Conservation (phyloP, 2,113 vertebrate species). For the Limnothrissa miodon region DNA sequence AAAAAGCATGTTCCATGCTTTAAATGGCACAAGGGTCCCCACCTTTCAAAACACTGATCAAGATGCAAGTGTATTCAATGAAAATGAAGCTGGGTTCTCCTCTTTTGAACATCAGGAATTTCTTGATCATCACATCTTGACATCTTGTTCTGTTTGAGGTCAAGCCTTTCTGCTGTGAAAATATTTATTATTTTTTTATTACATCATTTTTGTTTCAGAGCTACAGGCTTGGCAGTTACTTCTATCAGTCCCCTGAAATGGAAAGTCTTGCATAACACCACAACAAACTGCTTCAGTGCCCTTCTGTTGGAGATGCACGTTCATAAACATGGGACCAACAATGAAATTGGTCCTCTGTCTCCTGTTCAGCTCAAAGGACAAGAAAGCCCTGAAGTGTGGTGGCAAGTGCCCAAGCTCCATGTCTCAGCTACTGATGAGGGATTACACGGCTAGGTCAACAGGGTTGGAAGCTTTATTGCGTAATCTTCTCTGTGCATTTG, state of each 20-base stretch:
- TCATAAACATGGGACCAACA: neutral
- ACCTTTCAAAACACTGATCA: neutral
- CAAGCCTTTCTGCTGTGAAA: neutral
- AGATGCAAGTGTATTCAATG: neutral
- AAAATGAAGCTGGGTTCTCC: neutral
- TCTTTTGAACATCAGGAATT: neutral
- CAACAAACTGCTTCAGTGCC: neutral
- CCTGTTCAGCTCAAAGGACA: neutral
- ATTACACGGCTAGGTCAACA: neutral
- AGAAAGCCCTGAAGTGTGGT: neutral
- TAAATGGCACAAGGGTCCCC: neutral
- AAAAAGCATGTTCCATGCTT: neutral
- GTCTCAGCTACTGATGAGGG: neutral
- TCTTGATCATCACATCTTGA: neutral
- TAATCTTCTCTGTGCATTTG: constrained; percentile 11
- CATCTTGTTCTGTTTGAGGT: neutral
- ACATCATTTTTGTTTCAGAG: constrained; percentile 27
- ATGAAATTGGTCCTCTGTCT: neutral
- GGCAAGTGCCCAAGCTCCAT: neutral
- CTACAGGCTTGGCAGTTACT: constrained; percentile 4
- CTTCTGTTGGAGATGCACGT: neutral
- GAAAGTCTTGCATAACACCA: constrained; percentile 42
- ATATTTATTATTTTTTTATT: neutral
- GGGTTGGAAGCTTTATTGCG: neutral
- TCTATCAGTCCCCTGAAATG: constrained; percentile 24